Percentiles rank a stretch among this genome's conserved stretches.
phyloP scores from a whole-genome alignment of 2,113 vertebrate species.

The Hyperoodon ampullatus region DNA sequence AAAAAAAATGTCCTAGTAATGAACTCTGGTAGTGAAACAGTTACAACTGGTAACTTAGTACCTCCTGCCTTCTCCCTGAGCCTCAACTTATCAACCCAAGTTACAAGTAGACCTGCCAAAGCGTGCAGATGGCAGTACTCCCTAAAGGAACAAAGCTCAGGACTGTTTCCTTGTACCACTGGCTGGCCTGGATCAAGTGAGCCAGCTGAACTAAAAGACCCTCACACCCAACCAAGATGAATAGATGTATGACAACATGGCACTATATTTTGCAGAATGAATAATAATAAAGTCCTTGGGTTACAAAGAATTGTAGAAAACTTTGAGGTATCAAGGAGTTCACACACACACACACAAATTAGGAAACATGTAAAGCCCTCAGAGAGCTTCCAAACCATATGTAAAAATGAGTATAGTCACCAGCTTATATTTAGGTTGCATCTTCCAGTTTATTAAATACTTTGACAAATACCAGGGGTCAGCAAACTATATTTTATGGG shows the following conservation, averaged over 20 bases:
- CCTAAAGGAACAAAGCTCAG: slow-evolving; percentile 79
- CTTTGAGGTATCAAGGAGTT: background rate
- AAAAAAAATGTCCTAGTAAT: background rate
- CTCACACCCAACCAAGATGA: background rate
- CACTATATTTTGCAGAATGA: background rate
- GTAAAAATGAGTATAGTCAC: background rate
- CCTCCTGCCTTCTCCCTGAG: slow-evolving; percentile 47
- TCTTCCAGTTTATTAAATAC: background rate
- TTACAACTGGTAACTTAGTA: slow-evolving; percentile 50
- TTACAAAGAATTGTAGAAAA: background rate
- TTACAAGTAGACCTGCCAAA: slow-evolving; percentile 83
- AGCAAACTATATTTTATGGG: background rate
- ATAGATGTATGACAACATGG: background rate
- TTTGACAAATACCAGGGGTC: background rate
- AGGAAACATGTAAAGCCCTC: background rate
- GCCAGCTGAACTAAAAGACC: slow-evolving; percentile 18
- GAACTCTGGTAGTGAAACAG: slow-evolving; percentile 36
- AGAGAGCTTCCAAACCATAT: background rate
- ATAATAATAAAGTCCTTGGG: background rate
- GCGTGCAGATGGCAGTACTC: slow-evolving; percentile 74
- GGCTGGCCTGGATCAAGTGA: slow-evolving; percentile 70
- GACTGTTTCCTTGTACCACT: slow-evolving; percentile 75
- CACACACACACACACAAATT: background rate
- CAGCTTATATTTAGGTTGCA: background rate
- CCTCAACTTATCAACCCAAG: slow-evolving; percentile 80